phyloP scores from a whole-genome alignment of 1,140 invertebrate genomes.

The Dreissena polymorpha region DNA sequence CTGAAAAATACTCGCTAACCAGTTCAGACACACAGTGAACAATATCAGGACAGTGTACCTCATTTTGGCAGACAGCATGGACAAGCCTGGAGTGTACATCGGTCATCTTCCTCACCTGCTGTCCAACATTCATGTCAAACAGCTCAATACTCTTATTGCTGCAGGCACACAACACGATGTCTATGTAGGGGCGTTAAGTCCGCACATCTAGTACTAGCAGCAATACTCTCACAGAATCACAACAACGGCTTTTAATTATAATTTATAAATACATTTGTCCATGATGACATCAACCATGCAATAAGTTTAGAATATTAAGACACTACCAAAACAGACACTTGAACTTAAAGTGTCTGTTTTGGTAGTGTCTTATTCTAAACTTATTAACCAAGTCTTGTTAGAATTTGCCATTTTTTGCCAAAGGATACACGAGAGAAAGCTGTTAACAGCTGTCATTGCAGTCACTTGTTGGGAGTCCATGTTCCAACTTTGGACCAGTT shows the following conservation, averaged over 20 bases:
- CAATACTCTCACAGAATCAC: too few species aligned
- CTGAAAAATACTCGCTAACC: too few species aligned
- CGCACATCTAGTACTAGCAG: too few species aligned
- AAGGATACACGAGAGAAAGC: conserved; percentile 79
- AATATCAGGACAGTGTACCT: conserved; percentile 60
- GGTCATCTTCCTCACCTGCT: conserved; percentile 65
- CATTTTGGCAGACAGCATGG: conserved; percentile 77
- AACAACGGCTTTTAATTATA: too few species aligned
- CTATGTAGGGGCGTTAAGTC: conserved; percentile 47
- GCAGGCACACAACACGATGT: conserved; percentile 78
- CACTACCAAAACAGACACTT: too few species aligned
- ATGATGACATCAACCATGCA: too few species aligned
- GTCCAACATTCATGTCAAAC: conserved; percentile 78
- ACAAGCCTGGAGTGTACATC: conserved; percentile 75
- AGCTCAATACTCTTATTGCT: conserved; percentile 77
- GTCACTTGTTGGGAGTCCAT: conserved; percentile 74
- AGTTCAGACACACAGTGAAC: too few species aligned
- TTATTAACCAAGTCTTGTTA: too few species aligned
- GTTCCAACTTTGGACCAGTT: conserved; percentile 73
- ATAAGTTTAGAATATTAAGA: too few species aligned
- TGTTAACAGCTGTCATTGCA: conserved; percentile 75
- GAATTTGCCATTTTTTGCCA: not conserved
- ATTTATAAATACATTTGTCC: too few species aligned
- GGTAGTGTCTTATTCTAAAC: too few species aligned
- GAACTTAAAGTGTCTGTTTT: too few species aligned